Evolutionary conservation across 2,797 vertebrate species (phyloP).

Genomic region (Macropodus opercularis): DNA sequence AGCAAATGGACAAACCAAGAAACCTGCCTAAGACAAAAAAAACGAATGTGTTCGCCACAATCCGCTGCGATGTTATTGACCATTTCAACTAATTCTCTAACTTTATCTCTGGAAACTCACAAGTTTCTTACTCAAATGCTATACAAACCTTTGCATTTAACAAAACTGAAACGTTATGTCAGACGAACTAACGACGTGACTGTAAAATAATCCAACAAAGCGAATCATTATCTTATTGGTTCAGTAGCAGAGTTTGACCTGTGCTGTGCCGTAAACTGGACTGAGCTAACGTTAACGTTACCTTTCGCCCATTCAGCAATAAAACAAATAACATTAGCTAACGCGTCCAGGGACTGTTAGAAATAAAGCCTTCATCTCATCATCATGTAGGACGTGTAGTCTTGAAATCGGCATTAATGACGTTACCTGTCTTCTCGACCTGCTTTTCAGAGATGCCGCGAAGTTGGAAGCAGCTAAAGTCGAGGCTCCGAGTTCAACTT

Average conservation of each 20-base stretch:
- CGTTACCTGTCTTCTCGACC: constrained; percentile 41
- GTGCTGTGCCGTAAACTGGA: neutral
- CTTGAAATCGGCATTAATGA: too few relatives aligned
- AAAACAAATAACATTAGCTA: neutral
- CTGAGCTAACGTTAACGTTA: neutral
- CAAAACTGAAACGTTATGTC: too few relatives aligned
- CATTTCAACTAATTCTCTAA: too few relatives aligned
- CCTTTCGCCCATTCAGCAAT: too few relatives aligned
- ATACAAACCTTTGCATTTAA: too few relatives aligned
- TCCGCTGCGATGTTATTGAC: too few relatives aligned
- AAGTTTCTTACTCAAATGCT: too few relatives aligned
- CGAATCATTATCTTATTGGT: neutral
- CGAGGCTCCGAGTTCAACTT: constrained; percentile 54
- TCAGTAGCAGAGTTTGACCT: neutral
- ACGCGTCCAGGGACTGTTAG: neutral
- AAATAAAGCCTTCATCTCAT: too few relatives aligned
- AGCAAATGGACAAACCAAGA: neutral
- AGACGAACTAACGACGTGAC: too few relatives aligned
- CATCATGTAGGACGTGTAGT: fast-evolving
- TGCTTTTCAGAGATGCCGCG: constrained; percentile 30
- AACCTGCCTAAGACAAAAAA: too few relatives aligned
- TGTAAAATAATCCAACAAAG: neutral
- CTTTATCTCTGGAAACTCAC: too few relatives aligned
- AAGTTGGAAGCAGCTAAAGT: constrained; percentile 49
- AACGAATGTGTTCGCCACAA: too few relatives aligned